phyloP scores from a whole-genome alignment of 2,888 invertebrate species.

The Odontocerum albicorne region DNA sequence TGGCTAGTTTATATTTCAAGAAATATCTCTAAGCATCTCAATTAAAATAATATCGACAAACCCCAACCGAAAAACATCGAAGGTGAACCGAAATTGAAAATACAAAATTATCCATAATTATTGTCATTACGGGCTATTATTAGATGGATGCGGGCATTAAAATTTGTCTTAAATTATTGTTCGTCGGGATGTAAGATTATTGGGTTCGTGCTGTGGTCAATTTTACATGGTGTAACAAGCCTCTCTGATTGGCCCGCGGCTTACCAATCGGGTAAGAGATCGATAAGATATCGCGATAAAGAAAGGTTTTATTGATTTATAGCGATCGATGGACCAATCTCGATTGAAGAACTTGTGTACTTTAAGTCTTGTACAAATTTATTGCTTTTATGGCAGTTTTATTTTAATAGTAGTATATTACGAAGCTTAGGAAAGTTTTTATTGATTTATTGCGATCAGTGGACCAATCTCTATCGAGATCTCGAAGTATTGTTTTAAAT shows the following conservation, averaged over 20 bases:
- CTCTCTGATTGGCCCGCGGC: constrained; percentile 22
- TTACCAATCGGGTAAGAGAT: constrained; percentile 27
- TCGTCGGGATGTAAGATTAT: not conserved
- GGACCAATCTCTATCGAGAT: constrained; percentile 21
- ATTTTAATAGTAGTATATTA: too few relatives aligned
- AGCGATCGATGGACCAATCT: constrained; percentile 18
- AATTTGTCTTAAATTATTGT: constrained; percentile 13
- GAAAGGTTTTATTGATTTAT: constrained; percentile 28
- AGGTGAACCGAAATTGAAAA: too few relatives aligned
- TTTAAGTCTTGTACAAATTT: too few relatives aligned
- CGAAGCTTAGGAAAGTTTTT: constrained; percentile 18
- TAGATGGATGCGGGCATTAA: constrained; percentile 24
- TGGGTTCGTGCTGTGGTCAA: not conserved
- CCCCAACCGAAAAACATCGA: too few relatives aligned
- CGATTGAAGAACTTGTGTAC: constrained; percentile 12
- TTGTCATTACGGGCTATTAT: constrained; percentile 33
- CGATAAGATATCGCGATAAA: constrained; percentile 23
- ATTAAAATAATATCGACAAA: too few relatives aligned
- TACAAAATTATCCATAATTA: constrained; percentile 27
- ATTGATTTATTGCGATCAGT: constrained; percentile 27
- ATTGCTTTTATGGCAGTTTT: too few relatives aligned
- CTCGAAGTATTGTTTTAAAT: too few relatives aligned
- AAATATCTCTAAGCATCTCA: too few relatives aligned
- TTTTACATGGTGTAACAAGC: not conserved
- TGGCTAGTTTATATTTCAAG: too few relatives aligned